Evolutionary conservation across 2,888 invertebrate species (phyloP), one percentile per base, ranked within the genome.

Genomic region (Caenorhabditis sp.): DNA sequence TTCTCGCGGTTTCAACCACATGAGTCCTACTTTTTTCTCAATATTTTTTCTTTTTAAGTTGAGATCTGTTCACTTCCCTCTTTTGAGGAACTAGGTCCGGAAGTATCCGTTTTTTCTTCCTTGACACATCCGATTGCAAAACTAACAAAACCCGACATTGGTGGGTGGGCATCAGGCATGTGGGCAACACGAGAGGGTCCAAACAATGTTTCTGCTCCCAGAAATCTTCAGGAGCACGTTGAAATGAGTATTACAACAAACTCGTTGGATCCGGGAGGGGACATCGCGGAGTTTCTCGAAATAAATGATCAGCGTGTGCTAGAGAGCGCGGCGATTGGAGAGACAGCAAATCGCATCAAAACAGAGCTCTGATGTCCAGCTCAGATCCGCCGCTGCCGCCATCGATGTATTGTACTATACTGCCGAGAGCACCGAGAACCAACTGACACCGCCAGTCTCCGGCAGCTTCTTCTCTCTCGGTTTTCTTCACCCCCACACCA

Each of bases 241-340:
- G 65, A 76, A 76, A 61, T 67, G 76, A 53, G 76, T 58, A 67
- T 76, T 76, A 76, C 76, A 76, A 76, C 76, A 24, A 37, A 67
- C 56, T 32, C 53, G 11, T 11, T 24, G 74, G 20, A 24, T 15
- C 8, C 37, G 56, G 24, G 35, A 44, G 32, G 24, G 32, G 26
- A 64, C 53, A 53, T 8, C 13, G 40, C 53, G 53, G 8, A 53
- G 67, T 67, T 76, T 74, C 61, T 76, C 47, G 67, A 76, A 76
- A 76, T 61, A 61, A 76, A 76, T 61, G 76, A 76, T 76, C 67
- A 61, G 51, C 53, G 76, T 40, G 13, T 13, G 24, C 6, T 2
- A 22, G 51, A 76, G 60, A 67, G 40, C 61, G 40, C 9, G 60
- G 9, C 24, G 67, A 60, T 74, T 53, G 6, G 18, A 24, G 76